Conservation (phyloP, 2,888 invertebrate species). For the Papilio elwesi region DNA sequence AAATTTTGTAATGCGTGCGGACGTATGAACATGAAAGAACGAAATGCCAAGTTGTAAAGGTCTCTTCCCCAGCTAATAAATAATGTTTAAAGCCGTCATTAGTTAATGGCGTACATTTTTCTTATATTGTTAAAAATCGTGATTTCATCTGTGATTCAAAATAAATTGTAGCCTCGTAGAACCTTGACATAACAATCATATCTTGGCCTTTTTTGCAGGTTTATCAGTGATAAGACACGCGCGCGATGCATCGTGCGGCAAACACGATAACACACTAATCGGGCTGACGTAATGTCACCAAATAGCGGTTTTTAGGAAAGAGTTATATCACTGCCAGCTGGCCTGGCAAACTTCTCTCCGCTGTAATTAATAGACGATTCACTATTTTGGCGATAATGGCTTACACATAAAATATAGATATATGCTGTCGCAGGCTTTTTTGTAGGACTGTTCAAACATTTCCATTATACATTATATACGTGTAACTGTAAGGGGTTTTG, state of each 20-base stretch:
- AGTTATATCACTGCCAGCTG: background rate
- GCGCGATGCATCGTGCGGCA: background rate
- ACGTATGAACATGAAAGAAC: too few species aligned
- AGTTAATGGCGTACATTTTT: constrained; percentile 3
- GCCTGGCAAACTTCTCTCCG: too few species aligned
- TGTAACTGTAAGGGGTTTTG: too few species aligned
- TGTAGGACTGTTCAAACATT: too few species aligned
- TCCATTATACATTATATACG: too few species aligned
- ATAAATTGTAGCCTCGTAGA: background rate
- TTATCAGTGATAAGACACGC: constrained; percentile 22
- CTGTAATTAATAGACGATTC: too few species aligned
- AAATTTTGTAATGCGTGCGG: too few species aligned
- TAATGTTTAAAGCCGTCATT: background rate
- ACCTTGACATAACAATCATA: constrained; percentile 1
- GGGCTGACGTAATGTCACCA: constrained; percentile 17
- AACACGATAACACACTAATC: constrained; percentile 16
- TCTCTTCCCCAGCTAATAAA: background rate
- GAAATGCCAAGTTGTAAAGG: too few species aligned
- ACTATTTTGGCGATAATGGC: too few species aligned
- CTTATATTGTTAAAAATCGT: background rate
- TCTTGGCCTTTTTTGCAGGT: constrained; percentile 5
- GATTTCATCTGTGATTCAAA: constrained; percentile 1
- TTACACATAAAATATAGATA: too few species aligned
- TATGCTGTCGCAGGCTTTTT: too few species aligned
- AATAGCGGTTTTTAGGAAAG: background rate